Evolutionary conservation across 2,797 vertebrate genomes (phyloP).

Genomic region (Sandelia bainsii): DNA sequence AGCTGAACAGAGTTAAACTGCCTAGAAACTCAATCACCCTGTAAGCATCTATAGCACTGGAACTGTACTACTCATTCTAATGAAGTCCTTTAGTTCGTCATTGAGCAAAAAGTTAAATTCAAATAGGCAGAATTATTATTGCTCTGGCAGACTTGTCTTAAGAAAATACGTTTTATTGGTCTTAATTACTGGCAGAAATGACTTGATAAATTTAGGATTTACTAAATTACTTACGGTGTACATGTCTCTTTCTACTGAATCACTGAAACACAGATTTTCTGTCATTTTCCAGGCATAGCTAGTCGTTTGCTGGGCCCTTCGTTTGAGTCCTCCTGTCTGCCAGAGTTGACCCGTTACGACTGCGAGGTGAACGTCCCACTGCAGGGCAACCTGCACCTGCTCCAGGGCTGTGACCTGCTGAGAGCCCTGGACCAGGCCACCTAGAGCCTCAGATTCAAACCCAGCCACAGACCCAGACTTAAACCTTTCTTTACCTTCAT

Average conservation of each 20-base stretch:
- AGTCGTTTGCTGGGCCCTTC: constrained; percentile 91
- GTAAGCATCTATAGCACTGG: not conserved
- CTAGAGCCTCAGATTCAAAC: constrained; percentile 74
- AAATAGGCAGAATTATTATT: no score
- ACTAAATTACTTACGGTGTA: no score
- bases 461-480: constrained; percentile 33
- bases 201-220: not conserved
- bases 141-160: no score
- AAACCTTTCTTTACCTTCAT: constrained; percentile 33
- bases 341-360: constrained; percentile 96
- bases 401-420: constrained; percentile 96
- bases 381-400: constrained; percentile 91
- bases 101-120: no score
- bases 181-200: not conserved
- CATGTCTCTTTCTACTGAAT: not conserved
- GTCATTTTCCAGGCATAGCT: constrained; percentile 82
- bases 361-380: constrained; percentile 98
- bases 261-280: not conserved
- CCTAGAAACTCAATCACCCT: not conserved
- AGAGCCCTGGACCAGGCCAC: constrained; percentile 94
- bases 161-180: no score
- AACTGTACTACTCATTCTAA: not conserved
- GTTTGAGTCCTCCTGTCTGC: constrained; percentile 90
- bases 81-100: not conserved
- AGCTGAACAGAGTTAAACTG: constrained; percentile 20